Evolutionary conservation across 2,888 invertebrate species (phyloP).

Genomic region (Melinopterus prodromus): DNA sequence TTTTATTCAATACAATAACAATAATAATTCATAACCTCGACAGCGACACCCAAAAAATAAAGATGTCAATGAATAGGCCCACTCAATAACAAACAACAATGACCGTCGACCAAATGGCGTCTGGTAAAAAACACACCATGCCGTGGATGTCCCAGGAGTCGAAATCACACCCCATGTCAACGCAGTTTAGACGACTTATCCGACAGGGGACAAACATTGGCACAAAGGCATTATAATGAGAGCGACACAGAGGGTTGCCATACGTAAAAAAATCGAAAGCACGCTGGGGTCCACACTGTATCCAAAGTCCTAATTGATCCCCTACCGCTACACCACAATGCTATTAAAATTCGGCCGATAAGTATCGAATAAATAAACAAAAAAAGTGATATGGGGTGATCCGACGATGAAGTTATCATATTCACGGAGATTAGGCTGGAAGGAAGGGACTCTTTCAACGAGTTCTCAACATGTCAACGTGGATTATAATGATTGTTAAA

Average conservation of each 20-base stretch:
- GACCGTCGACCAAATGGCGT: constrained; percentile 18
- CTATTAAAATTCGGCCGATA: not conserved
- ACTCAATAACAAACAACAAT: constrained; percentile 6
- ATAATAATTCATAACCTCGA: not conserved
- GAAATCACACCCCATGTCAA: constrained; percentile 35
- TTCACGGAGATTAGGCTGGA: not conserved
- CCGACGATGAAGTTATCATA: not conserved
- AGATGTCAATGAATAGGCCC: not conserved
- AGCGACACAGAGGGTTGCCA: not conserved
- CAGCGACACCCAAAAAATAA: not conserved
- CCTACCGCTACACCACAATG: not conserved
- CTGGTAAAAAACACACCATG: constrained; percentile 16
- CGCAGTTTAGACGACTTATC: constrained; percentile 15
- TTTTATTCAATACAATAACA: not conserved
- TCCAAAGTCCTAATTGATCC: not conserved
- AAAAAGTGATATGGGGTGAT: not conserved
- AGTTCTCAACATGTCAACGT: not conserved
- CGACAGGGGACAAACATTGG: constrained; percentile 24
- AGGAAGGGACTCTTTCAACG: not conserved
- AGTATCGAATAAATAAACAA: not conserved
- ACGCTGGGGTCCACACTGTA: not conserved
- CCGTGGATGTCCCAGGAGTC: constrained; percentile 15
- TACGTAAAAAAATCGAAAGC: not conserved
- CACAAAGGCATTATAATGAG: constrained; percentile 21
- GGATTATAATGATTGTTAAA: not conserved